Evolutionary conservation across 2,797 vertebrate genomes (phyloP).

Genomic region (Chelon auratus): DNA sequence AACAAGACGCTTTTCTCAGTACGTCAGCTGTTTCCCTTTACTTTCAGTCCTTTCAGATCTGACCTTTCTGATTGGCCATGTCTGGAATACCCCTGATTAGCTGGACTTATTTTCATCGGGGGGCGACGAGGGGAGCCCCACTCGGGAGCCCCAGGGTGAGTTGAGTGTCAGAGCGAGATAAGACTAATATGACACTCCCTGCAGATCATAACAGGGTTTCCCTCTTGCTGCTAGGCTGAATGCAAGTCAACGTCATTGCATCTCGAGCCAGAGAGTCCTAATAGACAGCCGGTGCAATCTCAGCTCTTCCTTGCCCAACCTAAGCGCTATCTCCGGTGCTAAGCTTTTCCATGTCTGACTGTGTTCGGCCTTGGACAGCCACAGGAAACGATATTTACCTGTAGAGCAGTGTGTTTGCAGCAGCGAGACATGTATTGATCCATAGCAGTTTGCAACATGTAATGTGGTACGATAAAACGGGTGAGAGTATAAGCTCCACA

Average conservation of each 20-base stretch:
- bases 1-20: constrained; percentile 51
- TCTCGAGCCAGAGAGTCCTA: constrained; percentile 35
- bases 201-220: constrained; percentile 61
- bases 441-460: constrained; percentile 37
- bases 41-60: constrained; percentile 42
- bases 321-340: constrained; percentile 57
- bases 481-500: constrained; percentile 29
- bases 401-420: constrained; percentile 38
- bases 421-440: constrained; percentile 47
- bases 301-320: constrained; percentile 55
- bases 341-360: constrained; percentile 37
- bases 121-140: constrained; percentile 54
- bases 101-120: constrained; percentile 22
- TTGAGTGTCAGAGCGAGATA: constrained; percentile 79
- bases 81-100: constrained; percentile 61
- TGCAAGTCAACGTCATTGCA: constrained; percentile 43
- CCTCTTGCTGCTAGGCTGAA: constrained; percentile 48
- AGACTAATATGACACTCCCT: constrained; percentile 76
- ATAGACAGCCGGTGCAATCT: constrained; percentile 48
- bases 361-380: constrained; percentile 44
- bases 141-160: constrained; percentile 66
- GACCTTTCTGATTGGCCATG: constrained; percentile 52
- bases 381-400: constrained; percentile 42
- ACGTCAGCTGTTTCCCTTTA: constrained; percentile 47
- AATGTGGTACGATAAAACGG: constrained; percentile 25